Evolutionary conservation across 1,140 invertebrate species (phyloP).

Genomic region (Lanistes nyassanus): DNA sequence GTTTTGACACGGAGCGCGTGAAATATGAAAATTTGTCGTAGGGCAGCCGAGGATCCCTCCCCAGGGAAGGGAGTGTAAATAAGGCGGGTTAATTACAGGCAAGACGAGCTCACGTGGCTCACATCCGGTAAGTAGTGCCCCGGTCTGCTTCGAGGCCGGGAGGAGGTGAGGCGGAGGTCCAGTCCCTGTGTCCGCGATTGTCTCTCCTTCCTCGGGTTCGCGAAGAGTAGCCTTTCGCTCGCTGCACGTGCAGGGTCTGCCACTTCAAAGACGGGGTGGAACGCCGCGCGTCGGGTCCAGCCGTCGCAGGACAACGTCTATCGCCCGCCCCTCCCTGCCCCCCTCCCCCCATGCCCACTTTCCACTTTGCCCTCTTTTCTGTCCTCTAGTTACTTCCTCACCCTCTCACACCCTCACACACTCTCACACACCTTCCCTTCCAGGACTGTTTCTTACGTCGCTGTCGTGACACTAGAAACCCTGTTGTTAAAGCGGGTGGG

Average conservation of each 20-base stretch:
- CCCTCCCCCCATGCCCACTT: not conserved
- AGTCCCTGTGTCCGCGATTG: conserved; percentile 3
- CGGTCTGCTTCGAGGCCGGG: too few species aligned
- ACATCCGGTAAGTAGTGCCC: conserved; percentile 16
- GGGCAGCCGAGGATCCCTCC: not conserved
- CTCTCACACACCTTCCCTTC: not conserved
- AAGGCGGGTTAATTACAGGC: conserved; percentile 16
- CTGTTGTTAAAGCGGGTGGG: too few species aligned
- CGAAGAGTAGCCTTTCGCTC: too few species aligned
- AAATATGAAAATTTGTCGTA: conserved; percentile 23
- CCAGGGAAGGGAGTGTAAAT: conserved; percentile 13
- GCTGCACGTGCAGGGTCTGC: not conserved
- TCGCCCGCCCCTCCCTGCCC: not conserved
- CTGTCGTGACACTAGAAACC: too few species aligned
- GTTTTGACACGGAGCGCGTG: not conserved
- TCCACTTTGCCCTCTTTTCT: not conserved
- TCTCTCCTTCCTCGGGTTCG: too few species aligned
- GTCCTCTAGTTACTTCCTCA: not conserved
- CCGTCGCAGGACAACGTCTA: not conserved
- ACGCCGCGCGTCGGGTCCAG: not conserved
- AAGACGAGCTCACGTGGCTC: conserved; percentile 16
- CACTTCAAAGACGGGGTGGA: not conserved
- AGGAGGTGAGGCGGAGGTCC: too few species aligned
- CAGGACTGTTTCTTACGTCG: too few species aligned
- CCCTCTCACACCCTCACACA: not conserved